These are phyloP conservation scores for Balanococcus diminutus DNA, from an alignment of 2,888 invertebrate genomes.

Conservation along the genomic window DNA sequence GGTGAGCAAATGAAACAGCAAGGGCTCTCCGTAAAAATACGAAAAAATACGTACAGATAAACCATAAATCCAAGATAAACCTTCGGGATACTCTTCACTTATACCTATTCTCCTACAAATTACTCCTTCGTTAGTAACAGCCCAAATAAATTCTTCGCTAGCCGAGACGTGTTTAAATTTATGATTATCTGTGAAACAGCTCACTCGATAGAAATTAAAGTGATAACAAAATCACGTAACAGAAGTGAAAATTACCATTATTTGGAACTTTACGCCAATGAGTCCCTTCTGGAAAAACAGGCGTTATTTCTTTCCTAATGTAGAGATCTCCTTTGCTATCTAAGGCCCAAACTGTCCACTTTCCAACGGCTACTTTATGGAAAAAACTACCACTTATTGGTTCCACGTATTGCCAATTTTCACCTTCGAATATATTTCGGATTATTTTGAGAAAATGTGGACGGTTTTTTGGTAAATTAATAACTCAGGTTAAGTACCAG, in stretches of 20 bases:
- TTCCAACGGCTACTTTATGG: conserved; percentile 77
- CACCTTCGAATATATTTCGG: conserved; percentile 64
- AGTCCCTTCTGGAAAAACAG: conserved; percentile 79
- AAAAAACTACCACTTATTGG: conserved; percentile 70
- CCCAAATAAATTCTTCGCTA: conserved; percentile 86
- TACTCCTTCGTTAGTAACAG: conserved; percentile 78
- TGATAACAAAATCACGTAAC: conserved; percentile 63
- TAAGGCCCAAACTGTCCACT: conserved; percentile 79
- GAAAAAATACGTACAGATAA: not conserved
- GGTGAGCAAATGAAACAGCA: too few relatives aligned
- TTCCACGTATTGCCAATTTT: conserved; percentile 81
- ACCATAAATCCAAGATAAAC: not conserved
- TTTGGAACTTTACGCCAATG: conserved; percentile 71
- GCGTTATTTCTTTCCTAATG: conserved; percentile 77
- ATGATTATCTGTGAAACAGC: conserved; percentile 67
- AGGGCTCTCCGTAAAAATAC: not conserved
- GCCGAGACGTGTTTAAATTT: conserved; percentile 89
- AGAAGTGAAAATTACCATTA: conserved; percentile 83
- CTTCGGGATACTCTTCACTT: not conserved
- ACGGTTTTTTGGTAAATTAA: not conserved
- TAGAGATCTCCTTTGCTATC: conserved; percentile 76
- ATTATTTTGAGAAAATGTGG: too few relatives aligned
- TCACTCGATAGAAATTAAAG: conserved; percentile 60
- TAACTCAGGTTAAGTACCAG: conserved; percentile 62
- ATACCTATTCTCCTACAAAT: not conserved